phyloP scores from a whole-genome alignment of 35 echinoderm and acorn worm species.

The Lytechinus variegatus region DNA sequence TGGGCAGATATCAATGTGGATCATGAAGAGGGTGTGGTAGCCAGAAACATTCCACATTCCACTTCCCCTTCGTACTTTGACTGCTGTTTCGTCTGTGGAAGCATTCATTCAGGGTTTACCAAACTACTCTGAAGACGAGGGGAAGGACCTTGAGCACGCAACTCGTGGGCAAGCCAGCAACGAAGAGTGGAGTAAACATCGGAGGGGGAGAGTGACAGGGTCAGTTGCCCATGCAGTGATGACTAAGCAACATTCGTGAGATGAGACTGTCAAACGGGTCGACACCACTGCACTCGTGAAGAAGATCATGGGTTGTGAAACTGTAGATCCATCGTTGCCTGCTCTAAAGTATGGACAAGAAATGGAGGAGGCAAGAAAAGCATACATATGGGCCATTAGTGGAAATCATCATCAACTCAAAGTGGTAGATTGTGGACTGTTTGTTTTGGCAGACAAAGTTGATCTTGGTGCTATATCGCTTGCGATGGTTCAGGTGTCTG shows the following conservation, averaged over 20 bases:
- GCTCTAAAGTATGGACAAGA: not conserved
- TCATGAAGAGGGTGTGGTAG: not conserved
- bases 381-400: too few species aligned
- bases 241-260: not conserved
- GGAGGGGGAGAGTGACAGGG: slow-evolving; percentile 13
- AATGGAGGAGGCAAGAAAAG: too few species aligned
- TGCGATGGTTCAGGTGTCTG: too few species aligned
- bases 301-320: not conserved
- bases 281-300: not conserved
- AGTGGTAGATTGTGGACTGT: too few species aligned
- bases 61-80: not conserved
- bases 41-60: not conserved
- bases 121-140: not conserved
- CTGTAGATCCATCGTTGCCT: not conserved
- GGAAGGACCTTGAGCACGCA: not conserved
- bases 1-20: not conserved
- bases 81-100: not conserved
- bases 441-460: too few species aligned
- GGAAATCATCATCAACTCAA: too few species aligned
- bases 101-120: not conserved
- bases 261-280: not conserved
- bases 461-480: too few species aligned
- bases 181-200: not conserved
- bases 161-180: not conserved
- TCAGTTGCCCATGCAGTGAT: not conserved